Conservation (phyloP, 2,113 vertebrate genomes). For the Galbula dea region DNA sequence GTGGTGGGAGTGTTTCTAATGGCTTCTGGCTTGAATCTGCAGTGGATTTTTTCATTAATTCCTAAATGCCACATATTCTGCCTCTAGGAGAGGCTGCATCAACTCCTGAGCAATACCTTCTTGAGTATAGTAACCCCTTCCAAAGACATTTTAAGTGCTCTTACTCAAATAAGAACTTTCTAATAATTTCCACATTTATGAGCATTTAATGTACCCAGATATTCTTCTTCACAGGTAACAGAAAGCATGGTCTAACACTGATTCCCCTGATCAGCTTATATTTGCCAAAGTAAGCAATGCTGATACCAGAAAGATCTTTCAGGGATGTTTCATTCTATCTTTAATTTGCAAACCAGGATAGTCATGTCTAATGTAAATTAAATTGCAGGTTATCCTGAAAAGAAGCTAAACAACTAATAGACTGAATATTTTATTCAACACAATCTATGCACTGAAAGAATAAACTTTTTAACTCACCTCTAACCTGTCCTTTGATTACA, state of each 20-base stretch:
- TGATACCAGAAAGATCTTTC: background rate
- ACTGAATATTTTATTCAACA: constrained; percentile 1
- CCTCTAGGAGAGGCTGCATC: background rate
- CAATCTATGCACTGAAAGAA: constrained; percentile 1
- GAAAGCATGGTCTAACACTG: background rate
- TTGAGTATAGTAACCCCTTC: background rate
- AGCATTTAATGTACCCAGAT: background rate
- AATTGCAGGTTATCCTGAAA: background rate
- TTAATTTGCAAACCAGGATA: background rate
- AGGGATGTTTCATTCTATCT: background rate
- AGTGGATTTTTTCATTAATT: background rate
- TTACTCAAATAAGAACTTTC: background rate
- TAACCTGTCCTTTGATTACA: background rate
- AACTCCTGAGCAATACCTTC: background rate
- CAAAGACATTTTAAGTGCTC: background rate
- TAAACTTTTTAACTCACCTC: constrained; percentile 25
- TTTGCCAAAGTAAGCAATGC: background rate
- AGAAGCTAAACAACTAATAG: background rate
- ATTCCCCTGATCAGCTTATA: background rate
- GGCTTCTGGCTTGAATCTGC: background rate
- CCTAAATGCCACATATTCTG: background rate
- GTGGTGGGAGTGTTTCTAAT: background rate
- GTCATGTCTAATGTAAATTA: background rate
- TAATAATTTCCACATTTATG: background rate
- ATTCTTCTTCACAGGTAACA: background rate